A percentile compares a stretch with the other conserved stretches of the same genome.
These are phyloP conservation scores for Mongoloraphidia duomilia DNA, from an alignment of 2,888 invertebrate species.

Conservation along the genomic window DNA sequence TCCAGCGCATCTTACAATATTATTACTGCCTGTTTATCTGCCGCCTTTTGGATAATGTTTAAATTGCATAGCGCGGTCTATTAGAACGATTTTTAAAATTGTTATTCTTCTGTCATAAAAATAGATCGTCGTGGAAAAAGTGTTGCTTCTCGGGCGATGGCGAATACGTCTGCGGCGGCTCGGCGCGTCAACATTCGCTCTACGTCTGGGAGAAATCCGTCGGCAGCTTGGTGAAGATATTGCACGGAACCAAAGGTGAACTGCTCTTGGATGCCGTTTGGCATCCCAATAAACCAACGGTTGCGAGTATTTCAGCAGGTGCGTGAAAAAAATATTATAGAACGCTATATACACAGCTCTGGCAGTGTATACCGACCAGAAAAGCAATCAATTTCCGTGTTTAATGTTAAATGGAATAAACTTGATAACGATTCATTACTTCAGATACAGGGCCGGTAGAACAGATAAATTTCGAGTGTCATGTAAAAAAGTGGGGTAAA, in stretches of 20 bases:
- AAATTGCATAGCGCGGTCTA: background rate
- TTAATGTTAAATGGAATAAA: too few relatives aligned
- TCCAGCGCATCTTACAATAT: background rate
- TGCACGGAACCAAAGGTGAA: constrained; percentile 92
- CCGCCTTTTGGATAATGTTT: too few relatives aligned
- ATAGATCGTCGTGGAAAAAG: constrained; percentile 88
- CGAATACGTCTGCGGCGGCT: constrained; percentile 90
- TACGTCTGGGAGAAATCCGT: constrained; percentile 93
- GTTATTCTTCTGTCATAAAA: constrained; percentile 7
- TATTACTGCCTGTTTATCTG: background rate
- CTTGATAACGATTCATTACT: too few relatives aligned
- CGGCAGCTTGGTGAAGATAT: constrained; percentile 87
- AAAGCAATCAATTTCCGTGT: too few relatives aligned
- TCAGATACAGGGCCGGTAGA: too few relatives aligned
- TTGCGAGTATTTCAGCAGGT: constrained; percentile 78
- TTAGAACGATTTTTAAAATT: background rate
- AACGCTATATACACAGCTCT: too few relatives aligned
- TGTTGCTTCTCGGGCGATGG: constrained; percentile 94
- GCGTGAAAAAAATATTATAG: background rate
- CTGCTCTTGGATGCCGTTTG: constrained; percentile 85
- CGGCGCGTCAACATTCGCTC: constrained; percentile 80
- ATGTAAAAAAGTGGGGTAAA: too few relatives aligned
- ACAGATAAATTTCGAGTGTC: too few relatives aligned
- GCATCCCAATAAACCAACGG: constrained; percentile 90
- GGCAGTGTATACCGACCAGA: too few relatives aligned